A percentile compares a stretch with the other conserved stretches of the same genome.
These are phyloP conservation scores for Oppia nitens DNA, from an alignment of 1,140 invertebrate species.

Conservation along the genomic window DNA sequence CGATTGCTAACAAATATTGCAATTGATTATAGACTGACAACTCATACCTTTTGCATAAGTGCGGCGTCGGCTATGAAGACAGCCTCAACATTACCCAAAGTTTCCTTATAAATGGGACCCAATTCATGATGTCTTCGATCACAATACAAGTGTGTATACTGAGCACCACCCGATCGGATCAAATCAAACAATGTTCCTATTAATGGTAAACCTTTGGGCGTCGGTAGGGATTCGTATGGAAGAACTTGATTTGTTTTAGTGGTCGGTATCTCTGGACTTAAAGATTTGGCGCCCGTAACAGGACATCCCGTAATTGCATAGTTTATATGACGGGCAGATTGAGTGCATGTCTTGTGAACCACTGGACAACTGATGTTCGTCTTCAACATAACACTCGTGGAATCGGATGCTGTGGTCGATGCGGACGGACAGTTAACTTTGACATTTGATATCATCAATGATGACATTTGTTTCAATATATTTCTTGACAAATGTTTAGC, in stretches of 20 bases:
- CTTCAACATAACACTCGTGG: neutral
- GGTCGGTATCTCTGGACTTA: neutral
- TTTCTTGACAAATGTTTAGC: neutral
- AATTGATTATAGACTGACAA: no score
- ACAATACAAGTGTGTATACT: conserved; percentile 49
- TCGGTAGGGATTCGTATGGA: conserved; percentile 24
- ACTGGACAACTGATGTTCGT: neutral
- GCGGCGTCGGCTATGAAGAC: conserved; percentile 51
- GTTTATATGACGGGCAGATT: neutral
- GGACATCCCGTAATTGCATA: neutral
- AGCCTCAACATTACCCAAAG: conserved; percentile 42
- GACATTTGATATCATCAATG: neutral
- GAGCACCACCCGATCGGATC: conserved; percentile 33
- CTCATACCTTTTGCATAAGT: conserved; percentile 38
- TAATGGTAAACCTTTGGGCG: conserved; percentile 34
- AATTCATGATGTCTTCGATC: conserved; percentile 47
- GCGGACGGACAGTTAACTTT: neutral
- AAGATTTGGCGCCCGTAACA: neutral
- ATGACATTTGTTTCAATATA: neutral
- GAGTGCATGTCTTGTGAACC: neutral
- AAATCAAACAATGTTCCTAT: conserved; percentile 37
- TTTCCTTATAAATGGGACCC: conserved; percentile 54
- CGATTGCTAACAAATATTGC: no score
- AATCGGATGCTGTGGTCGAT: neutral
- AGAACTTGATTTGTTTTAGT: neutral